Conservation (phyloP, 1,140 invertebrate species). For the Atopsyche davidsoni region DNA sequence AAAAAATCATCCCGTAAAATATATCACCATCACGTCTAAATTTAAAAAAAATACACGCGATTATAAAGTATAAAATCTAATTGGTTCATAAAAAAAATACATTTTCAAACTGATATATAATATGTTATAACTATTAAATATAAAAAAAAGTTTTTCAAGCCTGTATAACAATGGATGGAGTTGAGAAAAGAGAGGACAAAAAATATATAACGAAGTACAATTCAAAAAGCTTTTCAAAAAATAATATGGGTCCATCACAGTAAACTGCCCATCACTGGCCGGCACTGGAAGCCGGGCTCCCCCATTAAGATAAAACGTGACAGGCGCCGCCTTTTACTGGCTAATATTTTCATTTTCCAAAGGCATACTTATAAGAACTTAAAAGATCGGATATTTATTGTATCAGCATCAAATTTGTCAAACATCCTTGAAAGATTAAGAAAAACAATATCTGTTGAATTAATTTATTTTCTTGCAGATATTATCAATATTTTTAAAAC, state of each 20-base stretch:
- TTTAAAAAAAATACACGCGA: no score
- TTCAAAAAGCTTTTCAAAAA: conserved; percentile 1
- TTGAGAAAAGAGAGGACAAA: not conserved
- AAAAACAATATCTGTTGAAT: no score
- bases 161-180: not conserved
- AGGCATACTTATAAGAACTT: not conserved
- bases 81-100: not conserved
- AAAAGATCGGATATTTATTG: not conserved
- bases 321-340: conserved; percentile 9
- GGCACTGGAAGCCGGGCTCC: no score
- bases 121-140: not conserved
- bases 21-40: no score
- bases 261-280: no score
- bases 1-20: no score
- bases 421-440: no score
- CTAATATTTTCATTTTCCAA: conserved; percentile 18
- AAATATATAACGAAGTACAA: not conserved
- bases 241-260: no score
- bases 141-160: no score
- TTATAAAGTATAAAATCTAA: not conserved
- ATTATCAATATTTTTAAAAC: no score
- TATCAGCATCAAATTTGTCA: no score
- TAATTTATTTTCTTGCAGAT: no score
- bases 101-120: not conserved
- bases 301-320: conserved; percentile 25